A percentile compares a stretch with the other conserved stretches of the same genome.
Conservation (phyloP, 1,140 invertebrate genomes). For the Bombus pascuorum region DNA sequence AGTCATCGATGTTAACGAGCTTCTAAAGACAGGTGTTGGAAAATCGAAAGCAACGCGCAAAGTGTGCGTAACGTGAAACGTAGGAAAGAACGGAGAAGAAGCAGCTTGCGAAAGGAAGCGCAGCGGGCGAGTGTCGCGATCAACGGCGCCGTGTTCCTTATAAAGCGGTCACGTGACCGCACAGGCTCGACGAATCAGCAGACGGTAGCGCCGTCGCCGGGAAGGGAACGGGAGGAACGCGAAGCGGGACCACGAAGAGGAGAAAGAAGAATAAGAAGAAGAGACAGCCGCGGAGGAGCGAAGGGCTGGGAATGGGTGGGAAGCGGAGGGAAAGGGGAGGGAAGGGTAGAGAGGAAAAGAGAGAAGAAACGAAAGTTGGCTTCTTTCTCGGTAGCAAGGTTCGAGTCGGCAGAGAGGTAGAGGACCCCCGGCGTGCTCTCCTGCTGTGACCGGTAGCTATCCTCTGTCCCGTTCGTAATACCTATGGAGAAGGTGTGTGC, state of each 20-base stretch:
- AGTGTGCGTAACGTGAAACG: not conserved
- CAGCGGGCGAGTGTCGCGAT: constrained; percentile 43
- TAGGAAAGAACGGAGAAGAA: too few relatives aligned
- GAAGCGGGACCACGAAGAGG: constrained; percentile 16
- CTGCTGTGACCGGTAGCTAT: constrained; percentile 82
- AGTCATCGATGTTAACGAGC: not conserved
- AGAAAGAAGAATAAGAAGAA: constrained; percentile 19
- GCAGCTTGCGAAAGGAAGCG: constrained; percentile 25
- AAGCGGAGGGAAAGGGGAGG: not conserved
- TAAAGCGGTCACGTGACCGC: constrained; percentile 64
- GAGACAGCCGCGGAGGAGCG: constrained; percentile 3
- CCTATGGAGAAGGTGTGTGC: constrained; percentile 62
- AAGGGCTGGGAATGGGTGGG: not conserved
- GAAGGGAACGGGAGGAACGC: constrained; percentile 21
- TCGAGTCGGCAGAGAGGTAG: constrained; percentile 71
- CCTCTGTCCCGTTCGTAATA: constrained; percentile 81
- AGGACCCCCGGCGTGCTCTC: constrained; percentile 81
- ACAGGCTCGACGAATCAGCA: constrained; percentile 52
- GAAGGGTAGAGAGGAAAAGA: constrained; percentile 12
- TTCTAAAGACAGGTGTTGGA: not conserved
- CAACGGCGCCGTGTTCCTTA: constrained; percentile 48
- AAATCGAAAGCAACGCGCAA: not conserved
- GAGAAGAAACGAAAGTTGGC: constrained; percentile 62
- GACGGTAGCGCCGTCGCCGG: constrained; percentile 42
- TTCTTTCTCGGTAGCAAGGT: constrained; percentile 75